These are phyloP conservation scores for Plutella xylostella DNA, from an alignment of 2,888 invertebrate species.

Conservation along the genomic window DNA sequence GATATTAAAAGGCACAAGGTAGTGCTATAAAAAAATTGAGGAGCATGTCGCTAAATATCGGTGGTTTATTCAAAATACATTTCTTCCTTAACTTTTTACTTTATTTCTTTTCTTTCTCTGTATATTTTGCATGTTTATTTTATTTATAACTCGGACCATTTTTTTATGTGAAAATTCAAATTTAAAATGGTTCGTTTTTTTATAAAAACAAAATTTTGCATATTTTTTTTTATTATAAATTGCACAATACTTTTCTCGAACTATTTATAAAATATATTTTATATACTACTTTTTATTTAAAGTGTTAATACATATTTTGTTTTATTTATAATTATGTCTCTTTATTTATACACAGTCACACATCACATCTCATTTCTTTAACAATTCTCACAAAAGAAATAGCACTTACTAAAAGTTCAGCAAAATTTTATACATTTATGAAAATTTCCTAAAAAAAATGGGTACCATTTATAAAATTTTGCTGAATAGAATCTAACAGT, in stretches of 20 bases:
- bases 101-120: conserved; percentile 27
- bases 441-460: background rate
- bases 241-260: background rate
- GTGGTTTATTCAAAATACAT: conserved; percentile 32
- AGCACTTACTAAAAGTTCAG: background rate
- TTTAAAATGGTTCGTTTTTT: conserved; percentile 7
- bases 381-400: background rate
- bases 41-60: conserved; percentile 62
- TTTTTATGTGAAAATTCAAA: conserved; percentile 8
- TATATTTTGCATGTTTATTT: conserved; percentile 42
- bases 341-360: conserved; percentile 31
- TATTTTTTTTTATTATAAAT: background rate
- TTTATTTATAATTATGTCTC: too few relatives aligned
- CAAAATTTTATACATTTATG: background rate
- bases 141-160: conserved; percentile 4
- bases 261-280: conserved; percentile 18
- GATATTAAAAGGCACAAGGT: conserved; percentile 57
- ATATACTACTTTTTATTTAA: conserved; percentile 24
- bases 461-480: background rate
- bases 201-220: background rate
- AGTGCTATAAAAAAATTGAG: conserved; percentile 57
- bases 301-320: too few relatives aligned
- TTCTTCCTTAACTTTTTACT: conserved; percentile 24
- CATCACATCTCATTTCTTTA: conserved; percentile 27
- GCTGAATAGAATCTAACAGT: background rate